These are phyloP conservation scores for Hippoglossus stenolepis DNA, from an alignment of 2,113 vertebrate genomes.

Conservation along the genomic window DNA sequence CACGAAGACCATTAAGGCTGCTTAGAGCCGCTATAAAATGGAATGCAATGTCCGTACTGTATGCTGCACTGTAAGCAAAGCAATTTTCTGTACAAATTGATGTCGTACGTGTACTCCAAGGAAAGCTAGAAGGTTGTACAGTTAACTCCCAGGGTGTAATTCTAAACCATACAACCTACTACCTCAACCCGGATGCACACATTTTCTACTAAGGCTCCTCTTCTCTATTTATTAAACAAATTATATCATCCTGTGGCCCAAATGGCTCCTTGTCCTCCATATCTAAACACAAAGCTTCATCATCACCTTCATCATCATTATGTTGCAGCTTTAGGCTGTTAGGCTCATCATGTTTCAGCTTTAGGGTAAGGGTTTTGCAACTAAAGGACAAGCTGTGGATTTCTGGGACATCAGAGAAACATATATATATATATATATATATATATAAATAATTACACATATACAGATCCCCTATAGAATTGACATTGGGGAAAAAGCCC, in stretches of 20 bases:
- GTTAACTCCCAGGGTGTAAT: constrained; percentile 99
- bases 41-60: neutral
- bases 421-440: neutral
- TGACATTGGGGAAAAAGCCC: neutral
- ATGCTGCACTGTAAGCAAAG: constrained; percentile 11
- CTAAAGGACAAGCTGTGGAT: neutral
- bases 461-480: neutral
- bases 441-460: too few relatives aligned
- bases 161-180: constrained; percentile 99
- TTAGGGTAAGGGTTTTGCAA: neutral
- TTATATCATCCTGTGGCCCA: neutral
- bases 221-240: constrained; percentile 16
- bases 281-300: constrained; percentile 1
- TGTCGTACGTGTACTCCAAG: constrained; percentile 98
- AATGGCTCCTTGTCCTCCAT: neutral
- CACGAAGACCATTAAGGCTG: constrained; percentile 8
- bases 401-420: neutral
- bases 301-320: neutral
- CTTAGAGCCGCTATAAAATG: neutral
- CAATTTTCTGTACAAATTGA: constrained; percentile 71
- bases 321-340: neutral
- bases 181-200: constrained; percentile 99
- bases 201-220: constrained; percentile 77
- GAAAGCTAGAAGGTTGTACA: constrained; percentile 99
- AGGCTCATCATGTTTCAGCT: neutral